Percentiles rank a stretch among this genome's conserved stretches.
phyloP scores from a whole-genome alignment of 2,888 invertebrate species.

The Torymus aiolomorphi region DNA sequence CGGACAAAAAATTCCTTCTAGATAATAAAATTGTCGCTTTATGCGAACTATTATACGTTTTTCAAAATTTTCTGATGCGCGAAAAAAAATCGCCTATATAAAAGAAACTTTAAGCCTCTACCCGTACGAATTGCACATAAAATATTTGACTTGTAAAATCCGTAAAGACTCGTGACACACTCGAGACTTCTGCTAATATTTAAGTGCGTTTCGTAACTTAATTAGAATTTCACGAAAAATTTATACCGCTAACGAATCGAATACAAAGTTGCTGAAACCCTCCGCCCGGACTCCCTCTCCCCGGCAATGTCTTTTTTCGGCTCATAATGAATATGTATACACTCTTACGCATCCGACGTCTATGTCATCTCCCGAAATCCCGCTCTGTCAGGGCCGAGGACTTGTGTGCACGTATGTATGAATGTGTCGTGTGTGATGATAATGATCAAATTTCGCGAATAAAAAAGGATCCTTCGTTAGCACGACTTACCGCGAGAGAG shows the following conservation, averaged over 20 bases:
- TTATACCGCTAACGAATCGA: slow-evolving; percentile 36
- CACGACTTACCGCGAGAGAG: slow-evolving; percentile 37
- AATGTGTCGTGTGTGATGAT: slow-evolving; percentile 18
- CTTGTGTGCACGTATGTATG: neutral
- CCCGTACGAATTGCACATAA: neutral
- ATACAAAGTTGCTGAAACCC: slow-evolving; percentile 40
- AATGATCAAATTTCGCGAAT: slow-evolving; percentile 52
- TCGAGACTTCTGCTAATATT: slow-evolving; percentile 1
- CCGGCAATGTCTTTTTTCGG: slow-evolving; percentile 37
- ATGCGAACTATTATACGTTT: slow-evolving; percentile 16
- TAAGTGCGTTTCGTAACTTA: slow-evolving; percentile 42
- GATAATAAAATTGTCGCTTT: slow-evolving; percentile 6
- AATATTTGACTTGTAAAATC: slow-evolving; percentile 36
- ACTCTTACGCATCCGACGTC: slow-evolving; percentile 34
- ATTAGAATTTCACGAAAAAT: slow-evolving; percentile 50
- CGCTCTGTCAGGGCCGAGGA: slow-evolving; percentile 55
- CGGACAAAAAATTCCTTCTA: too few relatives aligned
- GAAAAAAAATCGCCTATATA: neutral
- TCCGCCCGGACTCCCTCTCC: neutral
- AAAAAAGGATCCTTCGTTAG: slow-evolving; percentile 52
- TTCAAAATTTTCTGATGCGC: slow-evolving; percentile 3
- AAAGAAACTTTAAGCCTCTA: neutral
- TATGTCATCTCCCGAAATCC: slow-evolving; percentile 55
- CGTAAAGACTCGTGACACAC: neutral
- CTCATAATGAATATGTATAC: slow-evolving; percentile 55